Evolutionary conservation across 2,888 invertebrate species (phyloP), one percentile per base, ranked within the genome.

Genomic region (Phanerotoma sp.): DNA sequence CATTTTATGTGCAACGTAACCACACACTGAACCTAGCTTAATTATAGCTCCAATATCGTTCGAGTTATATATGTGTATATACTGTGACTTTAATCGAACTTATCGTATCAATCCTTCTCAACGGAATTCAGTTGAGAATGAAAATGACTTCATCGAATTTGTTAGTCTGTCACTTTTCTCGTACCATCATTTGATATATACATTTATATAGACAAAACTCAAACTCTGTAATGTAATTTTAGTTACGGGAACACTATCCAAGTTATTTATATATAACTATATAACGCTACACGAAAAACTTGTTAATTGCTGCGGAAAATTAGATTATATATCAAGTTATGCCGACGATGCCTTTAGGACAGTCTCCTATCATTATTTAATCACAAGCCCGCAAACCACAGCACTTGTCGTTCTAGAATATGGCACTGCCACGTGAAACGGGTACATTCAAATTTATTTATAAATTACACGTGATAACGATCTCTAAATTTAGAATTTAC

Each of bases 361-460:
- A 20, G 25, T 37, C 44, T 22, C 9, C 16, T 18, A 35, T 48
- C 54, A 49, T 54, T 54, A 54, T 54, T 49, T 49, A 54, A 54
- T 54, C 54, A 54, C 20, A 42, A 42, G 42, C 48, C 25, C 33
- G 37, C 13, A 45, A 37, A 25, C 42, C 42, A 22, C 42, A 44
- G 35, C 15, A 42, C 32, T 32, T 13, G 9, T 25, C 25, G 25
- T 25, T 25, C 9, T 5, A 25, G 25, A 25, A 9, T 25, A 25
- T 25, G 25, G 25, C 9, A 5, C 5, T 25, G 7, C 25, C 25
- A 9, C 1, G 3, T 25, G 25, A 7, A 25, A 25, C 25, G 25
- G 9, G 9, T 9, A 25, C 9, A 25, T 25, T 25, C 25, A 25
- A 25, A 25, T 25, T 25, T 25, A 25, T 9, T 25, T 9, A 25